These are phyloP conservation scores for Macrosiphum euphorbiae DNA, from an alignment of 2,888 invertebrate genomes.

Conservation along the genomic window DNA sequence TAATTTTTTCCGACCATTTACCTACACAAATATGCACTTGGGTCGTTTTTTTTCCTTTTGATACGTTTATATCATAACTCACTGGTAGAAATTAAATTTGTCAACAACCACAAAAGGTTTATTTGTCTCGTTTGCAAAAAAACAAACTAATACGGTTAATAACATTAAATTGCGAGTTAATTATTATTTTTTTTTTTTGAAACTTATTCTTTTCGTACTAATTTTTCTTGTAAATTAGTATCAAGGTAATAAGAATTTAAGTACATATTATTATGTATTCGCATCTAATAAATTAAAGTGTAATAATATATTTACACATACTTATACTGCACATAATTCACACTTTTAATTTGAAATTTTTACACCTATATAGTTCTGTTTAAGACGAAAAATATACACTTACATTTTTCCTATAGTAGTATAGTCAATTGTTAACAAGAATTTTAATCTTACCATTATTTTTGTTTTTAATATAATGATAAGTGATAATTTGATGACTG, in stretches of 20 bases:
- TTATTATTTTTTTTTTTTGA: neutral
- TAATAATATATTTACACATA: no score
- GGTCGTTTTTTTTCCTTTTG: conserved; percentile 6
- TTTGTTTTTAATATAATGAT: no score
- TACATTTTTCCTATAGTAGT: no score
- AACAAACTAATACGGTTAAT: conserved; percentile 34
- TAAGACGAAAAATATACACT: no score
- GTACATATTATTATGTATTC: no score
- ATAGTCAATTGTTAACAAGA: no score
- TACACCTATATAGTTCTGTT: no score
- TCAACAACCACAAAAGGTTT: conserved; percentile 53
- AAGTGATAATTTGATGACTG: neutral
- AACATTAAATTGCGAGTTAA: conserved; percentile 26
- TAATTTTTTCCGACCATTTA: conserved; percentile 59
- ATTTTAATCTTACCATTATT: no score
- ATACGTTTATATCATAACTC: conserved; percentile 39
- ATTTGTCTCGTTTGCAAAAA: neutral
- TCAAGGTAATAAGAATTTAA: neutral
- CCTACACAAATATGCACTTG: conserved; percentile 49
- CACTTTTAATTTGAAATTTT: no score
- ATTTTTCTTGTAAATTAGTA: neutral
- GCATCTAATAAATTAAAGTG: no score
- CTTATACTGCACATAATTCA: no score
- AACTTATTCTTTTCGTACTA: neutral
- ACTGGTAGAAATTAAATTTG: conserved; percentile 39